Evolutionary conservation across 2,888 invertebrate species (phyloP), one percentile per base, ranked within the genome.

Genomic region (Eristalinus sepulchralis): DNA sequence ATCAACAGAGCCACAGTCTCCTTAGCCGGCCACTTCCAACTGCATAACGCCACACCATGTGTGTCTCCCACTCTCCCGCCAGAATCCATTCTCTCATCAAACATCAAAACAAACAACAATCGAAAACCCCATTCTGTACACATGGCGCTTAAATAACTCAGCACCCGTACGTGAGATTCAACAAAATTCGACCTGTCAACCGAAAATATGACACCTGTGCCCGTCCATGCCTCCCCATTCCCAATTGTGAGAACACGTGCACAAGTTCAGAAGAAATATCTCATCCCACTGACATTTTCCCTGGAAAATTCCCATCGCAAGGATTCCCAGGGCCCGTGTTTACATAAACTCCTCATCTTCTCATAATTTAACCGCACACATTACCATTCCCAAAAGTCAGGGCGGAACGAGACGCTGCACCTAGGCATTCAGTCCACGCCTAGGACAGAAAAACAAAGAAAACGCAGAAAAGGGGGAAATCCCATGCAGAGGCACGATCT

Each of bases 401-500:
- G 47, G 17, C 47, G n/a, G 47, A 17, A n/a, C 47, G 6, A 39
- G 39, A 6, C n/a, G n/a, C 39, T 39, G 39, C 17, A 39, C 39
- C 39, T 47, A 13, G 27, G 31, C 24, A 34, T 34, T 33, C 31
- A 34, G 11, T 68, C 55, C 57, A 68, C 55, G 57, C 57, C 68
- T 22, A 33, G 9, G 10, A 0, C 2, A 20, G 57, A 57, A 68
- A 6, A 20, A 68, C 34, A 68, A 34, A 17, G 10, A 59, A 47
- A 60, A 60, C 33, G 67, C 72, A 62, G 20, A 13, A 27, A 55
- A 62, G 31, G 2, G 9, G 24, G 20, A 67, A 73, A 73, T 62
- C 62, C 68, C 60, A 53, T 73, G 55, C 73, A 73, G 55, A 64
- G 75, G 73, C 72, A 62, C 67, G 67, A 67, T 80, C 75, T 59